phyloP scores from a whole-genome alignment of 2,888 invertebrate genomes.

The Agrochola macilenta region DNA sequence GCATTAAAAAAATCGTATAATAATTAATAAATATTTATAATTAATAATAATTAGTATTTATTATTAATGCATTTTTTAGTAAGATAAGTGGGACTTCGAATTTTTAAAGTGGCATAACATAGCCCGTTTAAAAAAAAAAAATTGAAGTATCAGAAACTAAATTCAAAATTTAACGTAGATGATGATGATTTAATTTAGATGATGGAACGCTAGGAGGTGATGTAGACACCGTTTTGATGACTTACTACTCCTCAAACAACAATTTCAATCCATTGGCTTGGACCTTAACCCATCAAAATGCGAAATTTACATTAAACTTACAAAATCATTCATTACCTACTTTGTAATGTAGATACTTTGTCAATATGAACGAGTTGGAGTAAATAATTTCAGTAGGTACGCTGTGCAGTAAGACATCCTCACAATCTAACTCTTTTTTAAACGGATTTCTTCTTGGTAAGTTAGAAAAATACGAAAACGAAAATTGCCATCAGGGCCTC shows the following conservation, averaged over 20 bases:
- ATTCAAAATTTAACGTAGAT: too few species aligned
- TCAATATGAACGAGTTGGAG: background rate
- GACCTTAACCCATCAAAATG: too few species aligned
- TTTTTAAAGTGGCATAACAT: background rate
- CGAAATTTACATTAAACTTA: slow-evolving; percentile 5
- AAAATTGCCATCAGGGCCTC: background rate
- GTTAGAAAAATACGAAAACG: background rate
- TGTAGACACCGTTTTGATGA: too few species aligned
- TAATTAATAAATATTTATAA: too few species aligned
- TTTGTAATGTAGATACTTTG: background rate
- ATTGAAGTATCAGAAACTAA: background rate
- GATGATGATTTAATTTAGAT: too few species aligned
- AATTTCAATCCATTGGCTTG: too few species aligned
- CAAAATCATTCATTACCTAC: background rate
- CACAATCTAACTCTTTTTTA: background rate
- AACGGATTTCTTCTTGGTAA: background rate
- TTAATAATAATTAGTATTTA: too few species aligned
- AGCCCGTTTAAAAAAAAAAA: background rate
- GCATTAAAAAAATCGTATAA: too few species aligned
- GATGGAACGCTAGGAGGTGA: too few species aligned
- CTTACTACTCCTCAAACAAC: too few species aligned
- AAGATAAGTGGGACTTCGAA: background rate
- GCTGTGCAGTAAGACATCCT: background rate
- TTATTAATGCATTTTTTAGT: background rate
- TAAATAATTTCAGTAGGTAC: background rate